These are phyloP conservation scores for Lysiphlebus fabarum DNA, from an alignment of 1,140 invertebrate species.

Conservation along the genomic window DNA sequence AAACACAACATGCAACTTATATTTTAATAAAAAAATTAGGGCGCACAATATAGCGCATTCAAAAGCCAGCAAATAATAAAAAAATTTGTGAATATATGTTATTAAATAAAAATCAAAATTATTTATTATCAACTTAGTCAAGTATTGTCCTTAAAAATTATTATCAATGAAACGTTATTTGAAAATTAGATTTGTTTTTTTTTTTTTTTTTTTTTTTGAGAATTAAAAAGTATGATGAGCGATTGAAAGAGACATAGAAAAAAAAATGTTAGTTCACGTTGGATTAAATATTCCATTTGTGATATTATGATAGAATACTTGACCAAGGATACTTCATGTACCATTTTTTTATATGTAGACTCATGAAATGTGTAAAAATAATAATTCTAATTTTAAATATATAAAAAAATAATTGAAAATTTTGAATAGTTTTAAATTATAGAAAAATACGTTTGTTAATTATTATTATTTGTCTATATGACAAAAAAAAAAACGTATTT, in stretches of 20 bases:
- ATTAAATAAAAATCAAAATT: constrained; percentile 45
- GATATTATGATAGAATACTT: constrained; percentile 41
- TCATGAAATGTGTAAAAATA: no score
- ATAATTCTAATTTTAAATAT: no score
- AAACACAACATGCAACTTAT: constrained; percentile 27
- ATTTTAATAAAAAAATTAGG: constrained; percentile 29
- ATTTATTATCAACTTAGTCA: constrained; percentile 47
- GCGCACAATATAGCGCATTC: constrained; percentile 41
- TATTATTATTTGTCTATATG: background rate
- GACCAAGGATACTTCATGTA: constrained; percentile 51
- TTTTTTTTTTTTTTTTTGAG: constrained; percentile 11
- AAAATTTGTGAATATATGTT: constrained; percentile 45
- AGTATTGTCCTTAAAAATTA: constrained; percentile 41
- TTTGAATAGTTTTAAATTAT: background rate
- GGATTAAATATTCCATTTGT: no score
- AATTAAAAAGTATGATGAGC: constrained; percentile 6
- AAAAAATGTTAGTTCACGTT: no score
- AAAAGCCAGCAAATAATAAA: constrained; percentile 55
- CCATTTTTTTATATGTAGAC: constrained; percentile 39
- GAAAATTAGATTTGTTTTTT: constrained; percentile 15
- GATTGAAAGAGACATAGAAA: no score
- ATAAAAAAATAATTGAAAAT: no score
- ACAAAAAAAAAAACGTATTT: background rate
- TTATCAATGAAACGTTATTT: constrained; percentile 7
- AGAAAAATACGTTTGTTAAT: background rate